Conservation (phyloP, 2,888 invertebrate species). For the Unio pictorum region DNA sequence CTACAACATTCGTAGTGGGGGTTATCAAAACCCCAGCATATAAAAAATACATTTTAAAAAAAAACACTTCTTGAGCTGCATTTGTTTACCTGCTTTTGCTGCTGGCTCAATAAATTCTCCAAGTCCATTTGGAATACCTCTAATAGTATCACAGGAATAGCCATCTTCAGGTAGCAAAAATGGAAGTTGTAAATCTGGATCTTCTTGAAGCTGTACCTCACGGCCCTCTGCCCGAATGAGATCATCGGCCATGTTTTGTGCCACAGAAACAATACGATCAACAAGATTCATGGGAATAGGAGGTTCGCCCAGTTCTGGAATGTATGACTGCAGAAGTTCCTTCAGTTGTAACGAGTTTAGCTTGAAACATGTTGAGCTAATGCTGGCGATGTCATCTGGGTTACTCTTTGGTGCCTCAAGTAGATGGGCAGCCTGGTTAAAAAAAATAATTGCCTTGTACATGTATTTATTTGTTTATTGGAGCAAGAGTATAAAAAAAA, state of each 20-base stretch:
- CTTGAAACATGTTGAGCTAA: conserved; percentile 95
- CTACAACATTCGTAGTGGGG: no score
- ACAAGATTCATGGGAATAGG: conserved; percentile 78
- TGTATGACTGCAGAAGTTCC: conserved; percentile 86
- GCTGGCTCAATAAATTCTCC: conserved; percentile 68
- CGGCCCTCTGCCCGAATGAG: conserved; percentile 86
- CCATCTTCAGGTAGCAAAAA: conserved; percentile 97
- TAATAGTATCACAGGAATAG: conserved; percentile 95
- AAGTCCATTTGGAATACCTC: conserved; percentile 85
- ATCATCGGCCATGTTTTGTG: conserved; percentile 82
- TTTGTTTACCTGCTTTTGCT: conserved; percentile 25
- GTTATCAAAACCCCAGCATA: no score
- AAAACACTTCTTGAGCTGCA: no score
- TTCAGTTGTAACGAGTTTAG: conserved; percentile 95
- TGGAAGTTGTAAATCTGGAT: conserved; percentile 86
- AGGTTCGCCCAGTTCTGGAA: conserved; percentile 77
- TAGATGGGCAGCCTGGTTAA: conserved; percentile 85
- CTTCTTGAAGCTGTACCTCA: conserved; percentile 91
- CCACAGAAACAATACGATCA: conserved; percentile 66
- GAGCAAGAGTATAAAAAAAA: neutral
- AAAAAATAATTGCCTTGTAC: no score
- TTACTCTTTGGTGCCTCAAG: conserved; percentile 86
- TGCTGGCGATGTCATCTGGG: conserved; percentile 89
- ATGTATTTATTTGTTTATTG: neutral
- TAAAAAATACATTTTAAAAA: no score